A percentile compares a stretch with the other conserved stretches of the same genome.
Evolutionary conservation across 2,888 invertebrate species (phyloP).

Genomic region (Exocentrus adspersus): DNA sequence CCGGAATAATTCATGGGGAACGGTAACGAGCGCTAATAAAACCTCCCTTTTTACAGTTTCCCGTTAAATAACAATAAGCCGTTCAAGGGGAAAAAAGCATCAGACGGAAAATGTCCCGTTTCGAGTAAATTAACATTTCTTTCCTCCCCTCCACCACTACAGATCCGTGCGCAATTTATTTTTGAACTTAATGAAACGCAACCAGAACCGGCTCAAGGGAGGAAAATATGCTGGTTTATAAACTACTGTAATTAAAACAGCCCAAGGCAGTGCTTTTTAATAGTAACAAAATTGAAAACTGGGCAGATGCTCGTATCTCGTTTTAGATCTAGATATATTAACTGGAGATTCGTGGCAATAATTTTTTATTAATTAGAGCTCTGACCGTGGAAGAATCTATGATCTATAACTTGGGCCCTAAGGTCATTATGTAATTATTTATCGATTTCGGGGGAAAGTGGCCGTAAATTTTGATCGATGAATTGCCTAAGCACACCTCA

Average conservation of each 20-base stretch:
- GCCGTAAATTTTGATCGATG: constrained; percentile 3
- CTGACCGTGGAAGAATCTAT: neutral
- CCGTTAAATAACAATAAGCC: constrained; percentile 21
- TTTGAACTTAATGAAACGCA: constrained; percentile 24
- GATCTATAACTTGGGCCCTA: no score
- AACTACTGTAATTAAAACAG: constrained; percentile 34
- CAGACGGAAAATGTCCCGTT: constrained; percentile 14
- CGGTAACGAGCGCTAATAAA: constrained; percentile 1
- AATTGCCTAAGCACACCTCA: neutral
- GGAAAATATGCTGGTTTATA: constrained; percentile 25
- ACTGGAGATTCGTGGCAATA: neutral
- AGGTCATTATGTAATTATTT: constrained; percentile 11
- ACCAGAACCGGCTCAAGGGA: neutral
- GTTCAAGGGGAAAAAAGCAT: constrained; percentile 20
- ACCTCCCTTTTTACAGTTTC: neutral
- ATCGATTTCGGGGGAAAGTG: constrained; percentile 9
- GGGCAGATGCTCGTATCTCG: constrained; percentile 1
- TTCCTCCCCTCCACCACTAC: no score
- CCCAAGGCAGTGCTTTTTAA: constrained; percentile 30
- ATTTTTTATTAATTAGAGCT: constrained; percentile 9
- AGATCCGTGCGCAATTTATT: constrained; percentile 21
- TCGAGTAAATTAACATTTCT: constrained; percentile 29
- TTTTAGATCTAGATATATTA: no score
- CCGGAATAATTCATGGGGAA: neutral
- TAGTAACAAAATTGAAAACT: neutral